Evolutionary conservation across 1,140 invertebrate species (phyloP), one percentile per base, ranked within the genome.

Genomic region (Paraescarpia echinospica): DNA sequence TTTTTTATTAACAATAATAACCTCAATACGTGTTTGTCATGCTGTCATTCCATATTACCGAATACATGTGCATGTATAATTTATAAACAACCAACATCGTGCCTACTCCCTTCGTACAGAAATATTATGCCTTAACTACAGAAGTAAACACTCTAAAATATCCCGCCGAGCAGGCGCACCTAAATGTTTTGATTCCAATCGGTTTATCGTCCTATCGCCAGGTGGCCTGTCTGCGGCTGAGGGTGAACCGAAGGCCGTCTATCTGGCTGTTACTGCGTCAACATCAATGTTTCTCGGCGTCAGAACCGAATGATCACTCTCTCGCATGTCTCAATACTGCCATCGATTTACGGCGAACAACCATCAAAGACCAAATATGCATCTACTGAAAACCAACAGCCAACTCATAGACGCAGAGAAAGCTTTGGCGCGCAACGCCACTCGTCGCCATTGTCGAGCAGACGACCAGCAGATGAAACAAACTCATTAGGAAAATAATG

Each of bases 181-280:
- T 77, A 77, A 77, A 77, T 77, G 59, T 77, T 77, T 77, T 77
- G 59, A 77, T 77, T 77, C 59, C 59, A 77, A 77, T 77, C 59
- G 59, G 59, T 77, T 77, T 77, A 77, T 77, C 59, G 8, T 14
- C 59, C 59, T 14, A 77, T 77, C 59, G 59, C 59, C 59, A 77
- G 59, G 59, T 77, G 59, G 59, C 59, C 59, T 77, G 18, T 27
- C 59, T 27, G 27, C 59, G 59, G 59, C 59, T 18, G 59, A 2
- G 9, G 59, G 59, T 31, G 59, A 77, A 77, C 59, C 22, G 59
- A 31, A 77, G 27, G 59, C 59, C 59, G 59, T 4, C 27, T 77
- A 77, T 4, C 59, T 77, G 59, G 22, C 4, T 77, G 59, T 77
- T 12, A 12, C 12, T 77, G 59, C 9, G 22, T 77, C 18, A 77